Conservation (phyloP, 2,113 vertebrate species). For the Heliornis fulica region DNA sequence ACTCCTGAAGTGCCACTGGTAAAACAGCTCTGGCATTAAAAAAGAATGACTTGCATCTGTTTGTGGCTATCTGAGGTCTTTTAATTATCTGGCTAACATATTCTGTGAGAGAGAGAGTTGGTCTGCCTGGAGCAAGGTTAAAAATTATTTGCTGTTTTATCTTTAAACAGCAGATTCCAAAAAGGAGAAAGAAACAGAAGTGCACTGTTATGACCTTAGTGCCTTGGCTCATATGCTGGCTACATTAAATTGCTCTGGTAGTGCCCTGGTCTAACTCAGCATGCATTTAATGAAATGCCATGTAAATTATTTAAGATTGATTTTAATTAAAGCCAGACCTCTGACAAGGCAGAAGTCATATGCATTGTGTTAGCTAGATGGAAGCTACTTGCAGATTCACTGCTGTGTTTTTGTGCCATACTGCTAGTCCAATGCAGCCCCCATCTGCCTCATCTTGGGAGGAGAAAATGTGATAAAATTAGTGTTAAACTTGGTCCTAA, state of each 20-base stretch:
- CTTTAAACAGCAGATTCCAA: neutral
- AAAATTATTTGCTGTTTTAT: neutral
- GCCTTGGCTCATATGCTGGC: neutral
- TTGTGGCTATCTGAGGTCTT: constrained; percentile 19
- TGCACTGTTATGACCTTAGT: neutral
- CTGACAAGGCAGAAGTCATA: neutral
- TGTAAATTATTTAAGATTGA: constrained; percentile 23
- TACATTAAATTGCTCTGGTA: neutral
- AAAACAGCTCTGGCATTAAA: neutral
- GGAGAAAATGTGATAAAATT: neutral
- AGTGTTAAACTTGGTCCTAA: neutral
- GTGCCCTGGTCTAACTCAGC: neutral
- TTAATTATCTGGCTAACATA: constrained; percentile 19
- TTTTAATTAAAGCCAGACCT: constrained; percentile 41
- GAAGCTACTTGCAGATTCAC: neutral
- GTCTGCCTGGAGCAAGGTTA: neutral
- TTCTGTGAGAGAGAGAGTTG: neutral
- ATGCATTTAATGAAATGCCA: constrained; percentile 1
- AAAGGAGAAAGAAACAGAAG: neutral
- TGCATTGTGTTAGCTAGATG: neutral
- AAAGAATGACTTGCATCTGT: neutral
- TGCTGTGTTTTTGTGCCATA: neutral
- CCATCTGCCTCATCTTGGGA: neutral
- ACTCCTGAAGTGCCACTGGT: neutral
- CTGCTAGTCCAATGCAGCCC: neutral